Evolutionary conservation across 1,140 invertebrate genomes (phyloP), one percentile per base, ranked within the genome.

Genomic region (Papilio glaucus): DNA sequence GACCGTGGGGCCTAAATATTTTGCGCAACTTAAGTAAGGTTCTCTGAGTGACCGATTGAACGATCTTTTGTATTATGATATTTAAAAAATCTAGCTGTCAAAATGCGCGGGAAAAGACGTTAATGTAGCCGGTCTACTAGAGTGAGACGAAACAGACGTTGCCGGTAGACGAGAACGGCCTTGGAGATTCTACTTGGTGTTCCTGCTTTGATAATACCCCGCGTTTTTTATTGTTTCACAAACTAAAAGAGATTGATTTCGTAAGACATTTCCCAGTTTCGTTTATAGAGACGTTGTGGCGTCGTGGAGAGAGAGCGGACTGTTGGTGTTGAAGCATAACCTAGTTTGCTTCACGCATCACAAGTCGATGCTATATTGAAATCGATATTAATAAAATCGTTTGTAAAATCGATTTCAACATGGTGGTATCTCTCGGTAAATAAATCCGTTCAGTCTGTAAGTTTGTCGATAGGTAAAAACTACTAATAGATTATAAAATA

Each of bases 61-160:
- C 7, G 38, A 39, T 38, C 7, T 13, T 49, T 49, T 21, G 15
- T 49, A 8, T 49, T 15, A 8, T 8, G 8, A 49, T 18, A 21
- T 49, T 21, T 49, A 5, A 3, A 49, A 18, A 49, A 18, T n/a
- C n/a, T n/a, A n/a, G n/a, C 42, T 18, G 42, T 49, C 42, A 49
- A 15, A 41, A 41, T 41, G 10, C 41, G 41, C 41, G 41, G 41
- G n/a, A 41, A 39, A 73, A 37, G 18, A 49, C 21, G 70, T 71
- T n/a, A 57, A 45, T 61, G 78, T 80, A 82, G 80, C 80, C 78
- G 80, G 78, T 67, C 80, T 82, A 82, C 77, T 76, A 37, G 69
- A 78, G 74, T 74, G 41, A 69, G 37, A 62, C 49, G 26, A 70
- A 67, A 29, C 67, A 18, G 63, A 74, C 74, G 74, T 53, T 72